Evolutionary conservation across 2,888 invertebrate genomes (phyloP).

Genomic region (Diaphora mendica): DNA sequence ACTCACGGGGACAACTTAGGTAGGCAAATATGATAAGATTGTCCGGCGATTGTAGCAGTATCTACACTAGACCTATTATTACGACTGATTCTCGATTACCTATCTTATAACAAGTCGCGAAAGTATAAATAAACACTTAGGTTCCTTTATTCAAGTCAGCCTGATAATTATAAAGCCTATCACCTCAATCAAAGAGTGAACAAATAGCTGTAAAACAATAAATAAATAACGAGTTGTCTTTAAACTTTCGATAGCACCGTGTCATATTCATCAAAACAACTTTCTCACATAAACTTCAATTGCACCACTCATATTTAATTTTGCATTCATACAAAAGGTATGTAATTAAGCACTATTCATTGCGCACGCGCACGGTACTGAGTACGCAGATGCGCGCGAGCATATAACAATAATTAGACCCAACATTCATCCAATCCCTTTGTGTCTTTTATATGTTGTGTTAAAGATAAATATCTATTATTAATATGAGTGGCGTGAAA

Average conservation of each 20-base stretch:
- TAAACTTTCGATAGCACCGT: neutral
- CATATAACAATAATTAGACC: conserved; percentile 38
- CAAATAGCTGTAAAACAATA: neutral
- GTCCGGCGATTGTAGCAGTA: too few relatives aligned
- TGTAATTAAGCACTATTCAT: conserved; percentile 48
- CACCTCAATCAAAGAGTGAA: neutral
- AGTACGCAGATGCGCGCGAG: conserved; percentile 41
- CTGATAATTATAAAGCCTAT: neutral
- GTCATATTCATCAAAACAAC: conserved; percentile 24
- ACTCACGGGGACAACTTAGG: too few relatives aligned
- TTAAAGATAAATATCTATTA: conserved; percentile 47
- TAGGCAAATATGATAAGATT: too few relatives aligned
- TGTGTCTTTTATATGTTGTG: conserved; percentile 44
- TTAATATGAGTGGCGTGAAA: conserved; percentile 23
- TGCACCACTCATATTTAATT: conserved; percentile 34
- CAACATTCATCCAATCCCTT: conserved; percentile 48
- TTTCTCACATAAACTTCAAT: conserved; percentile 37
- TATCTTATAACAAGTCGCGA: neutral
- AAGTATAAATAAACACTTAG: neutral
- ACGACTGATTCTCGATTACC: too few relatives aligned
- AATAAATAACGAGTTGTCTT: neutral
- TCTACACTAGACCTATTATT: too few relatives aligned
- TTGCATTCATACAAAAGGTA: conserved; percentile 30
- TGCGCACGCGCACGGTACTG: conserved; percentile 36
- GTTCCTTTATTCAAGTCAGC: neutral